Conservation (phyloP, 2,113 vertebrate species). For the Brevimyrus niger region DNA sequence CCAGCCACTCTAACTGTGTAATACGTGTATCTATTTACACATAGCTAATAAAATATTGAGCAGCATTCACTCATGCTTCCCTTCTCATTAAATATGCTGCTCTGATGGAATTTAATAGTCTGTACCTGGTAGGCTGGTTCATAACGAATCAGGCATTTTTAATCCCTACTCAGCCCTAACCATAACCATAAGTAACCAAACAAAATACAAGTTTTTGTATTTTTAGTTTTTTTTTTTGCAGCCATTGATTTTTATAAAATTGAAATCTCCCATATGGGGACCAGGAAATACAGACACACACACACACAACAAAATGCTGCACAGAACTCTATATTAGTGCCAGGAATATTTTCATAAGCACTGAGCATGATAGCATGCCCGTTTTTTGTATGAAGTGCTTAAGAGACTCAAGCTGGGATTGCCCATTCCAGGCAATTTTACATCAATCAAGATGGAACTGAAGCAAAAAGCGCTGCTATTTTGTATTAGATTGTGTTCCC, state of each 20-base stretch:
- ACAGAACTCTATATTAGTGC: neutral
- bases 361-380: neutral
- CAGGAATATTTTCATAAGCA: neutral
- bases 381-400: neutral
- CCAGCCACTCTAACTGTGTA: neutral
- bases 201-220: neutral
- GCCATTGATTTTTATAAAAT: neutral
- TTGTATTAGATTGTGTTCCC: neutral
- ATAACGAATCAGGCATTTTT: neutral
- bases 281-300: neutral
- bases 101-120: neutral
- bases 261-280: neutral
- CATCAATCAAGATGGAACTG: neutral
- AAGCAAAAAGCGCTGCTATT: neutral
- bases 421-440: slow-evolving; percentile 1
- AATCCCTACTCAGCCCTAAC: neutral
- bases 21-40: neutral
- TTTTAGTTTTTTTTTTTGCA: neutral
- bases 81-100: neutral
- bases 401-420: neutral
- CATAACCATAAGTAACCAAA: neutral
- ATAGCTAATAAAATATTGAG: neutral
- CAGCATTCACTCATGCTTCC: neutral
- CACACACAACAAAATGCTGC: neutral
- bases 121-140: neutral